Evolutionary conservation across 2,888 invertebrate species (phyloP).

Genomic region (Stenolophus ochropezus): DNA sequence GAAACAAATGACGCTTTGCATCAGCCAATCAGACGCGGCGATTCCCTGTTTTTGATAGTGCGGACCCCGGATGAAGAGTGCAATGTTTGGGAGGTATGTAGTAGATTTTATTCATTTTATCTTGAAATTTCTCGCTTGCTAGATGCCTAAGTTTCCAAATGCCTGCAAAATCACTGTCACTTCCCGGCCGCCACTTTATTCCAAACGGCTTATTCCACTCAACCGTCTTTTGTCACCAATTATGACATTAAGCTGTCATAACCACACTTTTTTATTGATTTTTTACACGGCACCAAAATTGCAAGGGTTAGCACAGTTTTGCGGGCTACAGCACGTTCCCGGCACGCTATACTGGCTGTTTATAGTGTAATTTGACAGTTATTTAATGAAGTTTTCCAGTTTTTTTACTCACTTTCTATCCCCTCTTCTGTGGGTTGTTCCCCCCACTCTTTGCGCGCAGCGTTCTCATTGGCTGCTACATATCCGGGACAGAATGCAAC

Average conservation of each 20-base stretch:
- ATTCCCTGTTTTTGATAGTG: slow-evolving; percentile 72
- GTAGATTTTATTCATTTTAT: slow-evolving; percentile 74
- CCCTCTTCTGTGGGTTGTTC: slow-evolving; percentile 67
- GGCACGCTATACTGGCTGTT: not conserved
- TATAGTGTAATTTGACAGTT: slow-evolving; percentile 60
- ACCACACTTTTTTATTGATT: slow-evolving; percentile 73
- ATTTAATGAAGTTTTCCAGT: slow-evolving; percentile 68
- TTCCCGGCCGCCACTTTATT: slow-evolving; percentile 13
- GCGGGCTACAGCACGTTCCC: not conserved
- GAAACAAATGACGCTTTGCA: slow-evolving; percentile 73
- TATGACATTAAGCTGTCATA: slow-evolving; percentile 65
- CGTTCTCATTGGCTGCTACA: slow-evolving; percentile 7
- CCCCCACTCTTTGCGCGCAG: slow-evolving; percentile 64
- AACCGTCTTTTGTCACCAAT: slow-evolving; percentile 33
- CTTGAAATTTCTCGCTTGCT: slow-evolving; percentile 70
- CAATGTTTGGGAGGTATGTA: slow-evolving; percentile 74
- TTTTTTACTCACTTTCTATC: slow-evolving; percentile 67
- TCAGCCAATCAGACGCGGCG: slow-evolving; percentile 70
- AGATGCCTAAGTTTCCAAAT: slow-evolving; percentile 65
- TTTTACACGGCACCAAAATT: slow-evolving; percentile 63
- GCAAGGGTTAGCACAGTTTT: not conserved
- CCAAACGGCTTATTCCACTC: not conserved
- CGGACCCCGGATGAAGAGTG: slow-evolving; percentile 73
- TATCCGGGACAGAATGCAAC: not conserved
- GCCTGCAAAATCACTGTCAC: slow-evolving; percentile 65